A percentile compares a stretch with the other conserved stretches of the same genome.
Conservation (phyloP, 2,888 invertebrate species). For the Drosophila demipolita region DNA sequence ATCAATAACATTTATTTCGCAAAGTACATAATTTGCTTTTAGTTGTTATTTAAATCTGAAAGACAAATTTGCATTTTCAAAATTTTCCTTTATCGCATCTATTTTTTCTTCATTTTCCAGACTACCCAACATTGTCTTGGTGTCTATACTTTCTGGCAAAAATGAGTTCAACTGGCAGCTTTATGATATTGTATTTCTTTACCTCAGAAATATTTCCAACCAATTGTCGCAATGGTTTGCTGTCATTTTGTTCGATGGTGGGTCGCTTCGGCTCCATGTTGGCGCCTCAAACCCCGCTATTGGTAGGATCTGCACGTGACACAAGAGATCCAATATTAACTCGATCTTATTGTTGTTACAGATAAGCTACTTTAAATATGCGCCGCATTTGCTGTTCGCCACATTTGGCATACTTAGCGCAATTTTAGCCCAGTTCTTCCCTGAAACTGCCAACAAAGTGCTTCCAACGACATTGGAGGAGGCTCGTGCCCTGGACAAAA, state of each 20-base stretch:
- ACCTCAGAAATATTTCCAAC: conserved; percentile 91
- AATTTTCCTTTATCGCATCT: background rate
- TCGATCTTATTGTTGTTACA: conserved; percentile 25
- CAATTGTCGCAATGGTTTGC: conserved; percentile 87
- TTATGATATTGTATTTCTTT: conserved; percentile 88
- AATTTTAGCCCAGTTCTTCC: conserved; percentile 86
- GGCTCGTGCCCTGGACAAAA: conserved; percentile 81
- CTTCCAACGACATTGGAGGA: conserved; percentile 88
- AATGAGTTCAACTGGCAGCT: conserved; percentile 88
- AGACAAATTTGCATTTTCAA: background rate
- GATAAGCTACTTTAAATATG: conserved; percentile 84
- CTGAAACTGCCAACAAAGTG: conserved; percentile 87
- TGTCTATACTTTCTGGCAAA: conserved; percentile 87
- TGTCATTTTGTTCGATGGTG: conserved; percentile 89
- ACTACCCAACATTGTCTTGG: conserved; percentile 85
- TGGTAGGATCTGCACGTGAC: conserved; percentile 74
- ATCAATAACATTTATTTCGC: too few species aligned
- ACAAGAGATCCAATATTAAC: background rate
- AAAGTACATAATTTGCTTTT: background rate
- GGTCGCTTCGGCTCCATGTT: conserved; percentile 89
- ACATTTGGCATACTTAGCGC: conserved; percentile 86
- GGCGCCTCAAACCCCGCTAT: conserved; percentile 90
- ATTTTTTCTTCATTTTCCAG: conserved; percentile 29
- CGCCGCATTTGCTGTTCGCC: conserved; percentile 87
- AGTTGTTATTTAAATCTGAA: background rate